A percentile compares a stretch with the other conserved stretches of the same genome.
Evolutionary conservation across 2,888 invertebrate species (phyloP).

Genomic region (Notodonta ziczac): DNA sequence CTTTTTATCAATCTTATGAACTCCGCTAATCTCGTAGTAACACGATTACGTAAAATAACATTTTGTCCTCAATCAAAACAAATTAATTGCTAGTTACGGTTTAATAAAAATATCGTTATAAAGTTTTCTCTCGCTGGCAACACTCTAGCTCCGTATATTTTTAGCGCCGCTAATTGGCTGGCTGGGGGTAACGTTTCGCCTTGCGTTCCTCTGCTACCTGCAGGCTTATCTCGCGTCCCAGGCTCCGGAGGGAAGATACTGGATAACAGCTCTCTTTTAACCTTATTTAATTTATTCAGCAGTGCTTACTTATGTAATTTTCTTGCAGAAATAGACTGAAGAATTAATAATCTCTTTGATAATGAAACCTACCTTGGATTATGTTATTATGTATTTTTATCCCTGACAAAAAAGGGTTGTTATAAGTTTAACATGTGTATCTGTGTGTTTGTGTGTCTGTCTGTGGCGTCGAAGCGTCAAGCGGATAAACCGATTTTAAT

Average conservation of each 20-base stretch:
- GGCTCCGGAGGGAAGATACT: constrained; percentile 22
- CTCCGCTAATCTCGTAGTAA: no score
- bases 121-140: neutral
- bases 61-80: no score
- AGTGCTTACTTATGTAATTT: neutral
- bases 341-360: no score
- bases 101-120: neutral
- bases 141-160: constrained; percentile 15
- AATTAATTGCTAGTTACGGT: neutral
- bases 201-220: constrained; percentile 17
- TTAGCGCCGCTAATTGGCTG: constrained; percentile 28
- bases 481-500: no score
- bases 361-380: no score
- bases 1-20: no score
- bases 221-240: constrained; percentile 33
- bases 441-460: no score
- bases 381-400: no score
- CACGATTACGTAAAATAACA: no score
- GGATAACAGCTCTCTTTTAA: neutral
- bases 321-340: neutral
- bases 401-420: no score
- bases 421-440: no score
- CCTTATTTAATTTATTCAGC: neutral
- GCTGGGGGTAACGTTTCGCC: constrained; percentile 20
- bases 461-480: no score